These are phyloP conservation scores for Orchesella cincta DNA, from an alignment of 1,140 invertebrate genomes.

Conservation along the genomic window DNA sequence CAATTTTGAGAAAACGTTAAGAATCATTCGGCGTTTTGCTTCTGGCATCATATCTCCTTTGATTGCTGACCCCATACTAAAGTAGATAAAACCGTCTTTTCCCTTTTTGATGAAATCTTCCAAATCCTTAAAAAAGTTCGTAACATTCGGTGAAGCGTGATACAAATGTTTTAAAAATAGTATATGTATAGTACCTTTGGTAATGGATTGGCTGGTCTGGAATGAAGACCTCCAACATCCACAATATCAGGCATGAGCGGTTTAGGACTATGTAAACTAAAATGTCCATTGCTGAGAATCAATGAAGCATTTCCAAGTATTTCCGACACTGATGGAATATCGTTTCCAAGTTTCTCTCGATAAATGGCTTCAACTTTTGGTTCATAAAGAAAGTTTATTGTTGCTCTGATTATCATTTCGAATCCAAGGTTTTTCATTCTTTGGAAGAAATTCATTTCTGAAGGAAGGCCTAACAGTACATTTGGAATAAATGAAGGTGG, in stretches of 20 bases:
- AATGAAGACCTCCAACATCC: slow-evolving; percentile 64
- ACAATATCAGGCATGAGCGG: slow-evolving; percentile 59
- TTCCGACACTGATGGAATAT: slow-evolving; percentile 58
- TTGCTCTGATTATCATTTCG: neutral
- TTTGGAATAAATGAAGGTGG: slow-evolving; percentile 63
- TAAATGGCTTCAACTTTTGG: slow-evolving; percentile 53
- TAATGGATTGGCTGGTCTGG: slow-evolving; percentile 52
- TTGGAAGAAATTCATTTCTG: slow-evolving; percentile 57
- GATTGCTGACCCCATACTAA: slow-evolving; percentile 55
- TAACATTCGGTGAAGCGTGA: neutral
- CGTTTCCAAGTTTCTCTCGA: slow-evolving; percentile 57
- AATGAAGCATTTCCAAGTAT: slow-evolving; percentile 59
- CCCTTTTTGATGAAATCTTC: slow-evolving; percentile 50
- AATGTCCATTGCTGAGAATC: slow-evolving; percentile 62
- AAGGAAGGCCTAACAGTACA: slow-evolving; percentile 59
- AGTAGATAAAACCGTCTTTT: slow-evolving; percentile 55
- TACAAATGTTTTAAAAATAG: neutral
- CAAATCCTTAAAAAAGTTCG: slow-evolving; percentile 44
- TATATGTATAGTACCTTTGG: slow-evolving; percentile 45
- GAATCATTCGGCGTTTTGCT: slow-evolving; percentile 48
- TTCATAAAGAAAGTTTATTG: neutral
- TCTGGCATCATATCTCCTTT: slow-evolving; percentile 49
- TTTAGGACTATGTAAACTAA: slow-evolving; percentile 58
- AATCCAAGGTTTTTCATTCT: neutral
- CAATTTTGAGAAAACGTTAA: slow-evolving; percentile 55